Conservation (phyloP, 1,140 invertebrate genomes). For the Uloborus diversus region DNA sequence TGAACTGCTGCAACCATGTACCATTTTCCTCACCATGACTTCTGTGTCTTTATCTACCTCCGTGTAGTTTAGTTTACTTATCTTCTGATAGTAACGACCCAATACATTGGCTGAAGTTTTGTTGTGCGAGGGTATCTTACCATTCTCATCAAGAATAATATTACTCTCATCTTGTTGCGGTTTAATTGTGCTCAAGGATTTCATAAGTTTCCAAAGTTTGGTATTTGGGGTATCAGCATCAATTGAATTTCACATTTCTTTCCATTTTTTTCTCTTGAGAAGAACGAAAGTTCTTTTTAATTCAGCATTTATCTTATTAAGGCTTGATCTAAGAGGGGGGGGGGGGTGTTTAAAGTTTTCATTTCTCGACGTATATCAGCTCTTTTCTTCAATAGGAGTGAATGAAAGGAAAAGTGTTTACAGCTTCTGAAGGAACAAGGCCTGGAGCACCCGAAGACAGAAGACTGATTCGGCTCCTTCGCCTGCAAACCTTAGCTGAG, state of each 20-base stretch:
- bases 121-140: neutral
- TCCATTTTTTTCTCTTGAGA: neutral
- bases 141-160: neutral
- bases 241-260: neutral
- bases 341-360: neutral
- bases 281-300: neutral
- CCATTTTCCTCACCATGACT: neutral
- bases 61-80: neutral
- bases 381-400: neutral
- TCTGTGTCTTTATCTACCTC: neutral
- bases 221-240: conserved; percentile 9
- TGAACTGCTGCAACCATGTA: neutral
- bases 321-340: neutral
- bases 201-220: conserved; percentile 12
- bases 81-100: neutral
- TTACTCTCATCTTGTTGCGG: conserved; percentile 1
- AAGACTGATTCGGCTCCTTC: neutral
- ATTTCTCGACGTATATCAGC: neutral
- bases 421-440: neutral
- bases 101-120: neutral
- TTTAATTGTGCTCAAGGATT: neutral
- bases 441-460: neutral
- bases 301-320: neutral
- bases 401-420: neutral
- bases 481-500: neutral